Evolutionary conservation across 2,888 invertebrate species (phyloP), one percentile per base, ranked within the genome.

Genomic region (Folsomia manolachei): DNA sequence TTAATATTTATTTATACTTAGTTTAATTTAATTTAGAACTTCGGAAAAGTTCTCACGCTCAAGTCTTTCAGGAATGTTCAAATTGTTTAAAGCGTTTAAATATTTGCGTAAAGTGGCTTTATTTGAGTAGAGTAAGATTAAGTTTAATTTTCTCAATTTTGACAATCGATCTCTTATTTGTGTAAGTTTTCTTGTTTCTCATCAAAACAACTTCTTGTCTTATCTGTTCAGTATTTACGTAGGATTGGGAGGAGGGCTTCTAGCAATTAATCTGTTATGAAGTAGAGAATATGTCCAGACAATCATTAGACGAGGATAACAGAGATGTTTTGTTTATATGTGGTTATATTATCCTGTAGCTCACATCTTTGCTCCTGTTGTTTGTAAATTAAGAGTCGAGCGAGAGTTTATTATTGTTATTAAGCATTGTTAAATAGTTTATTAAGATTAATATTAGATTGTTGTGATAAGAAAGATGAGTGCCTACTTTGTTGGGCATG

Each of bases 1-100:
- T n/a, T n/a, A n/a, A n/a, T n/a, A n/a, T n/a, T 39, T 24, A 52
- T 52, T 67, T 66, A 27, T 2, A 23, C 21, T 53, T 23, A 27
- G n/a, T 53, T 25, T 27, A 39, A 4, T 39, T 4, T 39, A 39
- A 39, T 39, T 21, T 56, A 56, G 7, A 1, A 19, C 39, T 24
- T n/a, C 24, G 51, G 39, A 69, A 23, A 69, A 62, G 2, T 56
- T 60, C 67, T 56, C 67, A 56, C 67, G 24, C 65, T 52, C 21
- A 67, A 67, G 71, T 71, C 71, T 71, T 71, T 71, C 71, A 71
- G 63, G 62, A 52, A 66, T 71, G 71, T 71, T 62, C 51, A 67
- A 71, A 66, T 60, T 71, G 67, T 71, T 71, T 52, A 68, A 71
- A 66, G 56, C 4, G 18, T 51, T 51, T 51, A 51, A 51, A 51